These are phyloP conservation scores for Troides aeacus DNA, from an alignment of 2,888 invertebrate species.

Conservation along the genomic window DNA sequence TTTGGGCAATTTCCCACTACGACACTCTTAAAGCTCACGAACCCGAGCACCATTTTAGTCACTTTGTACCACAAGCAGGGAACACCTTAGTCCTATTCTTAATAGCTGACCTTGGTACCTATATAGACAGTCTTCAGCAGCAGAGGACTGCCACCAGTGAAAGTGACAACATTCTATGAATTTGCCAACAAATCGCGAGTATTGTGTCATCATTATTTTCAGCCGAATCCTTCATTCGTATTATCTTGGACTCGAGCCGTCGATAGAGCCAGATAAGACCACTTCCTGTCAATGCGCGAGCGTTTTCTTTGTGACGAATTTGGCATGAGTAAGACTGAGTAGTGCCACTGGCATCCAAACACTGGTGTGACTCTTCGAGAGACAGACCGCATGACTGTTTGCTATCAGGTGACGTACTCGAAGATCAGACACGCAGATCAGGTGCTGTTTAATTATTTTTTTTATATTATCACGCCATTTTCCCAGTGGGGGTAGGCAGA, in stretches of 20 bases:
- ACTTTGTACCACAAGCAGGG: background rate
- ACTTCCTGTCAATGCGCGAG: constrained; percentile 1
- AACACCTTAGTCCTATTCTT: too few species aligned
- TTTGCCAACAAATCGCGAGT: background rate
- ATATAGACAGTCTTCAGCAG: background rate
- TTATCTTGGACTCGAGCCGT: background rate
- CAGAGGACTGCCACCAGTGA: background rate
- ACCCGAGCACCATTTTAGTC: background rate
- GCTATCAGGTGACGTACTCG: too few species aligned
- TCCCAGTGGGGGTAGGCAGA: too few species aligned
- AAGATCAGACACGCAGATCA: too few species aligned
- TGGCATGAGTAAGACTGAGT: background rate
- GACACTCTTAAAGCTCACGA: background rate
- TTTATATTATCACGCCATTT: too few species aligned
- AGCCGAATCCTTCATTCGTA: background rate
- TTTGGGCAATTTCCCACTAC: too few species aligned
- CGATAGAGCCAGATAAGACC: constrained; percentile 16
- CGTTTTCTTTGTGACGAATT: constrained; percentile 13
- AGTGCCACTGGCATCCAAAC: too few species aligned
- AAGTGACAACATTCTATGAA: background rate
- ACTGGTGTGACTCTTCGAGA: too few species aligned
- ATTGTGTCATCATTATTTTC: constrained; percentile 15
- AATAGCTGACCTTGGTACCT: too few species aligned
- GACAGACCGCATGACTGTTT: too few species aligned
- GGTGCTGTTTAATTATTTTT: too few species aligned